Conservation (phyloP, 2,888 invertebrate genomes). For the Spisula subtruncata region DNA sequence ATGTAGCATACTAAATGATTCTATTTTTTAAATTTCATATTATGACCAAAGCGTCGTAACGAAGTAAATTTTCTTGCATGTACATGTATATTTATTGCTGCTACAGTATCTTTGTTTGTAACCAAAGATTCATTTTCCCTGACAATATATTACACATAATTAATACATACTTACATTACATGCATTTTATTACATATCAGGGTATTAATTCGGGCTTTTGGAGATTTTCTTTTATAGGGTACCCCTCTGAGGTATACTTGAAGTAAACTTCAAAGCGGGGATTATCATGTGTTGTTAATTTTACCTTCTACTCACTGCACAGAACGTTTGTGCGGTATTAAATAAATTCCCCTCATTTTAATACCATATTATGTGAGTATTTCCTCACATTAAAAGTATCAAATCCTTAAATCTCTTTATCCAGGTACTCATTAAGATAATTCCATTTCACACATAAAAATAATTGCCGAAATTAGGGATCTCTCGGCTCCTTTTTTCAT, state of each 20-base stretch:
- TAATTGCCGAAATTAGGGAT: neutral
- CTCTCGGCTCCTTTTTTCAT: neutral
- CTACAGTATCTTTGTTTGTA: neutral
- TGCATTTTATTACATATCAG: slow-evolving; percentile 12
- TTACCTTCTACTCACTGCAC: neutral
- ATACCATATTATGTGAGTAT: neutral
- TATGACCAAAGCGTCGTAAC: neutral
- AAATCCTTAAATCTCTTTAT: neutral
- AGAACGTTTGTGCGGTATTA: neutral
- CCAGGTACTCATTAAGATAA: neutral
- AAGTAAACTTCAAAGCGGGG: neutral
- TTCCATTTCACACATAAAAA: slow-evolving; percentile 14
- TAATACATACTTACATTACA: neutral
- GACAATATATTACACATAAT: neutral
- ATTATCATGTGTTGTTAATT: slow-evolving; percentile 8
- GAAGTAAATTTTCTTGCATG: neutral
- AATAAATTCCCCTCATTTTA: neutral
- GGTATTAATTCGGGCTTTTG: neutral
- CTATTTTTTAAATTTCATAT: neutral
- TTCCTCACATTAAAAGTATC: neutral
- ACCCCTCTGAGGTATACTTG: neutral
- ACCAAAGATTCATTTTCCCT: neutral
- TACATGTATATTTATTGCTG: neutral
- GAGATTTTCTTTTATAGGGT: neutral
- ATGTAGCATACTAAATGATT: neutral